Evolutionary conservation across 1,140 invertebrate species (phyloP).

Genomic region (Copidosoma floridanum): DNA sequence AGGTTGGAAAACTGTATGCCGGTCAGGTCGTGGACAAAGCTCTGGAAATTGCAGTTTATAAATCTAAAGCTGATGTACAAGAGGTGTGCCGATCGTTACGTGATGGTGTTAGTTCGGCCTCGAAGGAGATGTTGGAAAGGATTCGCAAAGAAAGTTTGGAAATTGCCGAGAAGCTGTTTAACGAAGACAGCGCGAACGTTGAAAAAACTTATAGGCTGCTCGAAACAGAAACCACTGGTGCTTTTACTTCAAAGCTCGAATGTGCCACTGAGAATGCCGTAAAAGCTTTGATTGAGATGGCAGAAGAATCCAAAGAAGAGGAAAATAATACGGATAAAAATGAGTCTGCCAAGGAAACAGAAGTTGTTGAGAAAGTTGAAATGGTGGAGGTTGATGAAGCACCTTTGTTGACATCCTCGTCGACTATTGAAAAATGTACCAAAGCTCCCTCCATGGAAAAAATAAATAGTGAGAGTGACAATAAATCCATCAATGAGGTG

Average conservation of each 20-base stretch:
- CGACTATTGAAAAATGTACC: background rate
- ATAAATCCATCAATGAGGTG: background rate
- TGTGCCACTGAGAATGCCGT: constrained; percentile 53
- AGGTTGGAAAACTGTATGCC: constrained; percentile 45
- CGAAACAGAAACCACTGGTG: constrained; percentile 43
- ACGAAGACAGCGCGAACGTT: constrained; percentile 36
- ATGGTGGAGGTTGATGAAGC: background rate
- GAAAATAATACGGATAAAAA: constrained; percentile 34
- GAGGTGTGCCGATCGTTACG: constrained; percentile 51
- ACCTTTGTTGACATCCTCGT: constrained; percentile 10
- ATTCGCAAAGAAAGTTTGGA: constrained; percentile 49
- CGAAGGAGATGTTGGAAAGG: constrained; percentile 45
- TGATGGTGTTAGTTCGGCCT: constrained; percentile 45
- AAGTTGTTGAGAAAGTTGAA: background rate
- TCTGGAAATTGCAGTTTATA: constrained; percentile 53
- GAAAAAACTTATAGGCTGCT: constrained; percentile 43
- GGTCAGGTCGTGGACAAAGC: constrained; percentile 54
- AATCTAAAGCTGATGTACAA: constrained; percentile 54
- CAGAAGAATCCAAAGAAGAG: constrained; percentile 52
- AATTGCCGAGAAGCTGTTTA: constrained; percentile 39
- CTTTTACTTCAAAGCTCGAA: constrained; percentile 49
- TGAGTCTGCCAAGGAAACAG: background rate
- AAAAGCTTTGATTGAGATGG: constrained; percentile 54
- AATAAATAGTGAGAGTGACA: background rate
- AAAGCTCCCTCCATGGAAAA: background rate